A percentile compares a stretch with the other conserved stretches of the same genome.
Evolutionary conservation across 2,113 vertebrate genomes (phyloP).

Genomic region (Lagenorhynchus albirostris): DNA sequence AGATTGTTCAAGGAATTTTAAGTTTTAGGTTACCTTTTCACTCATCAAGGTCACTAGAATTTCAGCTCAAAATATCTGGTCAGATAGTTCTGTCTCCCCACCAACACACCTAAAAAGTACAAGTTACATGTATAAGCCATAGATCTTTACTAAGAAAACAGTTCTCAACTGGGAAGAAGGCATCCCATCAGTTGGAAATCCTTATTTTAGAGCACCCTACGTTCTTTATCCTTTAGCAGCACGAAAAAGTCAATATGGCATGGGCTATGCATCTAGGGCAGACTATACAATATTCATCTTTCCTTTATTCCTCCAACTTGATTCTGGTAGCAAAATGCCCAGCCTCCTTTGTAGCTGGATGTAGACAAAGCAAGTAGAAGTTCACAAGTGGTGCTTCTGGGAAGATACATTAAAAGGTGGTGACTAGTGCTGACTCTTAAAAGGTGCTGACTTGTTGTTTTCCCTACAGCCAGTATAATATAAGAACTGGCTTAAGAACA

Average conservation of each 20-base stretch:
- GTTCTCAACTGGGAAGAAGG: neutral
- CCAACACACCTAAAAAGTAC: neutral
- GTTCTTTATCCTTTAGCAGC: neutral
- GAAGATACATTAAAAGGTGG: neutral
- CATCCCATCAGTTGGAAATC: neutral
- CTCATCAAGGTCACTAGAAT: neutral
- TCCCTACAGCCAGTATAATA: neutral
- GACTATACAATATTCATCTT: neutral
- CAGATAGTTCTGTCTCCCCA: neutral
- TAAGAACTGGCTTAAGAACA: neutral
- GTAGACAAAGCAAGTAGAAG: neutral
- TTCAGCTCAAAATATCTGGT: neutral
- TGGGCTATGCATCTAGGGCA: neutral
- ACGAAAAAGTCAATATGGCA: neutral
- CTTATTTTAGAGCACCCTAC: neutral
- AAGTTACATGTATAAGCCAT: neutral
- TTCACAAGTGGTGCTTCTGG: neutral
- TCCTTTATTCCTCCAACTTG: neutral
- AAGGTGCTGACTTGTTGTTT: neutral
- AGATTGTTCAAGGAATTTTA: conserved; percentile 1
- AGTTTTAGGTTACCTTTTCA: neutral
- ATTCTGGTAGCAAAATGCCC: neutral
- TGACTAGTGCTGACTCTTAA: no score
- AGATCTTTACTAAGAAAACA: neutral
- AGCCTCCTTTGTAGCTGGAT: neutral